phyloP scores from a whole-genome alignment of 2,113 vertebrate genomes.

The Leucopternis melanops region DNA sequence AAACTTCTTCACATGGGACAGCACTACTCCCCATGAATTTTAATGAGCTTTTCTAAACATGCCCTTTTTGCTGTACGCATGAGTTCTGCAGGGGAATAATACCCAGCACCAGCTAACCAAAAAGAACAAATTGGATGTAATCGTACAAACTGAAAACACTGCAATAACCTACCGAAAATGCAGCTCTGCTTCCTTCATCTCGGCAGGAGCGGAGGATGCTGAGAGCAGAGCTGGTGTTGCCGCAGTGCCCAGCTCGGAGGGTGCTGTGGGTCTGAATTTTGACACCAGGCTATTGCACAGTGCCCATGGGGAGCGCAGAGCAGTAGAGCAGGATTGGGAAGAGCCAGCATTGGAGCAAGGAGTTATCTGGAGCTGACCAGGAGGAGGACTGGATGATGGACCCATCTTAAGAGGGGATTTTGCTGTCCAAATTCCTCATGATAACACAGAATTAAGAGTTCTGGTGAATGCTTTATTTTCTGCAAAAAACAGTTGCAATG shows the following conservation, averaged over 20 bases:
- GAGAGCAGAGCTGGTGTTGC: not conserved
- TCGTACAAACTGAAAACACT: not conserved
- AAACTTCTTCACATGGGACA: conserved; percentile 10
- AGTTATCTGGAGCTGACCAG: not conserved
- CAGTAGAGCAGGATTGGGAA: too few species aligned
- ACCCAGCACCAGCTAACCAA: not conserved
- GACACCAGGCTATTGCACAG: not conserved
- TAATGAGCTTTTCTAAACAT: not conserved
- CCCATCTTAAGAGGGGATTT: not conserved
- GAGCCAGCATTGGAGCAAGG: not conserved
- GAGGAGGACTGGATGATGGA: not conserved
- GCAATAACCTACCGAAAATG: not conserved
- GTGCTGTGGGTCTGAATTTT: not conserved
- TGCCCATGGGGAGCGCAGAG: not conserved
- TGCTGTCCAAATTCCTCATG: not conserved
- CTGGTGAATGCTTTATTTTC: not conserved
- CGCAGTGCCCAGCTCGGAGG: rapidly evolving
- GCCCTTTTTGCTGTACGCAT: rapidly evolving
- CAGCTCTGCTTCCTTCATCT: not conserved
- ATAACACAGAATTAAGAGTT: not conserved
- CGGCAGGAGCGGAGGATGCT: not conserved
- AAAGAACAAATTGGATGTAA: not conserved
- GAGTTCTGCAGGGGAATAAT: not conserved
- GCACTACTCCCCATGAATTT: not conserved
- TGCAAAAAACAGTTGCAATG: not conserved